Evolutionary conservation across 2,797 vertebrate species (phyloP).

Genomic region (Phrynocephalus guinanensis): DNA sequence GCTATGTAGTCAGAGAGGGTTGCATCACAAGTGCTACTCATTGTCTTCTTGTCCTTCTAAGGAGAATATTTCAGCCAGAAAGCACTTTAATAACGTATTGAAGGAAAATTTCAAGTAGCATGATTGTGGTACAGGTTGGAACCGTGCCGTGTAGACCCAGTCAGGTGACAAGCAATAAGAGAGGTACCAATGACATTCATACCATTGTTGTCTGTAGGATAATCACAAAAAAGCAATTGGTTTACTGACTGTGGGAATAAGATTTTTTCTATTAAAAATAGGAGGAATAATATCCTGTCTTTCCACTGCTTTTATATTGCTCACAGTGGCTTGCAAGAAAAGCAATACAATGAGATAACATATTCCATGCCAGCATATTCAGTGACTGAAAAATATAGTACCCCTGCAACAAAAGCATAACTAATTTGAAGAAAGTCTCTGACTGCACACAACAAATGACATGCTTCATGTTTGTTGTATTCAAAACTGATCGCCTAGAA

Average conservation of each 20-base stretch:
- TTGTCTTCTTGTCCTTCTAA: neutral
- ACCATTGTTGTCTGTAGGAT: neutral
- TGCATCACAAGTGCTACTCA: neutral
- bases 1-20: neutral
- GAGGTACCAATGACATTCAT: neutral
- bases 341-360: neutral
- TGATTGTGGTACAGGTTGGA: neutral
- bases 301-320: neutral
- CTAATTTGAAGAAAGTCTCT: neutral
- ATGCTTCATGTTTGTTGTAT: neutral
- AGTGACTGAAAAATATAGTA: neutral
- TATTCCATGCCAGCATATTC: neutral
- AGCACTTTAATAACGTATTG: neutral
- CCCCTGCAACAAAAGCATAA: conserved; percentile 4
- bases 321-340: neutral
- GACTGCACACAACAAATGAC: conserved; percentile 3
- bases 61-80: neutral
- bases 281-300: neutral
- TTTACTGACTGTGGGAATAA: neutral
- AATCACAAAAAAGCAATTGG: neutral
- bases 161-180: neutral
- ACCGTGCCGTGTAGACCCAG: neutral
- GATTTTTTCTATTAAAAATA: neutral
- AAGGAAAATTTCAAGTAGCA: neutral
- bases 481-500: neutral